Base-by-base conservation (phyloP, 2,113 vertebrate genomes). In the Dasyprocta punctata region DNA sequence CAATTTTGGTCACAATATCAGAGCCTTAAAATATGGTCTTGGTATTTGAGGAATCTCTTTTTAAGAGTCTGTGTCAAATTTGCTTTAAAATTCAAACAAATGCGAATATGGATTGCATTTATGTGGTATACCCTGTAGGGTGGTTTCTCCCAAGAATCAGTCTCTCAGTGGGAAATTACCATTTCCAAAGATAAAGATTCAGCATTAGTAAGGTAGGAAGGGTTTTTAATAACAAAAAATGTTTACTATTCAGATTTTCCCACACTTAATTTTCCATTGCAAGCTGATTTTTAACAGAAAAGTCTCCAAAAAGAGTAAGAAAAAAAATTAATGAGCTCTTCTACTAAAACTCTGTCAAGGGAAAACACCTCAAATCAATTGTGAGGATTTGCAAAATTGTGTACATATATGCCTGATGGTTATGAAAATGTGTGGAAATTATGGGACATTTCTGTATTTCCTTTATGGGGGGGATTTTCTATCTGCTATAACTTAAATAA, bases 41-140 rank as follows among this genome's bases (percentile, higher is more conserved):
- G 36, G 8, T 83, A 80, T 97, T 60, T 52, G 49, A 5, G 5
- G 38, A 93, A 92, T 78, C 7, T 2, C 36, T 65, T 8, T 75
- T 94, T 81, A 71, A 83, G 5, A 73, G 1, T 41, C 0, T 81
- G 80, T 41, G 20, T 44, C 22, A 88, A 85, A 20, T 89, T 75
- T n/a, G 49, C 17, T 81, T 93, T 84, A 73, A 90, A 94, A 95
- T 80, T 85, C 41, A 83, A 80, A 73, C 3, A 92, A 91, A 82
- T 77, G 61, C 71, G 8, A 71, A 1, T 36, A 5, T 89, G 41
- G 17, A 9, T 6, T 88, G 38, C 91, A 17, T 16, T 5, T 69
- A 36, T 30, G 1, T 61, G 49, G 44, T 24, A 81, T 8, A 38
- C 6, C 7, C 1, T 24, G 6, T 36, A 38, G 78, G 12, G 81